phyloP scores from a whole-genome alignment of 2,888 invertebrate genomes.

The Machimus rusticus region DNA sequence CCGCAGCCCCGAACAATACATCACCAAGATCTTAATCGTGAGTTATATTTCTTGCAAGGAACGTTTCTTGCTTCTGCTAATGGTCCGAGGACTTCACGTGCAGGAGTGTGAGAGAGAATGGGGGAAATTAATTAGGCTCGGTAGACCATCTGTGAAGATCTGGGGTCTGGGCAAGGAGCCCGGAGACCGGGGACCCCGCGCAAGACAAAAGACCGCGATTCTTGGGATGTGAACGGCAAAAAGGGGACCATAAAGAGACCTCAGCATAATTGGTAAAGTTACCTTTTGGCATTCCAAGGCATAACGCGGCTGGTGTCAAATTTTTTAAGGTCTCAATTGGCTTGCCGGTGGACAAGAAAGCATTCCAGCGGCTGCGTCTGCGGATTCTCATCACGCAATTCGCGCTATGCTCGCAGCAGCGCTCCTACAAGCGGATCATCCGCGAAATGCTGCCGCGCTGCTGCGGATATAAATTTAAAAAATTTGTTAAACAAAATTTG shows the following conservation, averaged over 20 bases:
- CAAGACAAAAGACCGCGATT: background rate
- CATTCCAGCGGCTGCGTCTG: slow-evolving; percentile 35
- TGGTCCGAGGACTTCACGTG: slow-evolving; percentile 18
- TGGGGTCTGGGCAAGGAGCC: slow-evolving; percentile 1
- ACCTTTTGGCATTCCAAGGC: slow-evolving; percentile 47
- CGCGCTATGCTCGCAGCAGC: slow-evolving; percentile 1
- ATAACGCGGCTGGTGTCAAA: slow-evolving; percentile 48
- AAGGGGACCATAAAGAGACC: slow-evolving; percentile 32
- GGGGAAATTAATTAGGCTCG: slow-evolving; percentile 47
- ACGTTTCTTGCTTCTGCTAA: slow-evolving; percentile 36
- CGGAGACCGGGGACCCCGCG: background rate
- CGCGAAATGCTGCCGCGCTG: background rate
- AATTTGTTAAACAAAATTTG: slow-evolving; percentile 48
- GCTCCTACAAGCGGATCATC: slow-evolving; percentile 1
- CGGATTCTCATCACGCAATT: slow-evolving; percentile 38
- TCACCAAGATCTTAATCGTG: slow-evolving; percentile 47
- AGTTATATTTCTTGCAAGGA: slow-evolving; percentile 44
- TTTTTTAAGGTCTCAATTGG: slow-evolving; percentile 49
- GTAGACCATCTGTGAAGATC: slow-evolving; percentile 44
- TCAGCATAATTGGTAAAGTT: slow-evolving; percentile 47
- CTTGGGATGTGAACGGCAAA: slow-evolving; percentile 21
- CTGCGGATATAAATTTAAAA: slow-evolving; percentile 40
- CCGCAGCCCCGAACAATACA: slow-evolving; percentile 46
- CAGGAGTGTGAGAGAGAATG: slow-evolving; percentile 40
- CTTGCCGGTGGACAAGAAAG: slow-evolving; percentile 44